These are phyloP conservation scores for Strigamia transsilvanica DNA, from an alignment of 2,888 invertebrate genomes.

Conservation along the genomic window DNA sequence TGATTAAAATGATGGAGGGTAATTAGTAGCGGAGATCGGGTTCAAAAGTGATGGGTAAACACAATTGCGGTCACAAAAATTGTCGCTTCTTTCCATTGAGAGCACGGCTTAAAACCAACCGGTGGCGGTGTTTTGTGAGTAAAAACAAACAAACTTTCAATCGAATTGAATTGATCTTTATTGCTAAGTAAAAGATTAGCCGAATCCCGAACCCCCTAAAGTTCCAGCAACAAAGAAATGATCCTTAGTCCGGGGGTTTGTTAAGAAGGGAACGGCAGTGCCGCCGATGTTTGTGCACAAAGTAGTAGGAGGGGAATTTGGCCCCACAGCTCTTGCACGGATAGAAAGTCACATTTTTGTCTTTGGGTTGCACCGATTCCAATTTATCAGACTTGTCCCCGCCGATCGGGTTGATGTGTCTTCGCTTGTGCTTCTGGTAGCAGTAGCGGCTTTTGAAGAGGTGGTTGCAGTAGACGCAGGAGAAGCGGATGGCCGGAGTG, in stretches of 20 bases:
- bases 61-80: no score
- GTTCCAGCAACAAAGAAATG: no score
- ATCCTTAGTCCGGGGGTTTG: not conserved
- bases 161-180: no score
- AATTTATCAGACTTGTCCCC: not conserved
- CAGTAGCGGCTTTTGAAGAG: conserved; percentile 86
- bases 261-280: conserved; percentile 71
- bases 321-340: conserved; percentile 92
- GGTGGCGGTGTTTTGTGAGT: not conserved
- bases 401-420: conserved; percentile 71
- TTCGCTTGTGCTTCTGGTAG: conserved; percentile 80
- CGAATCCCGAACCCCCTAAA: no score
- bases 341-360: conserved; percentile 87
- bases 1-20: no score
- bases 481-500: conserved; percentile 64
- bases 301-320: conserved; percentile 92
- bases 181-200: no score
- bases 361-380: conserved; percentile 65
- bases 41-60: no score
- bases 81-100: no score
- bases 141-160: not conserved
- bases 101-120: no score
- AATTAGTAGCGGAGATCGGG: no score
- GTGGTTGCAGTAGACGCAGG: conserved; percentile 79
- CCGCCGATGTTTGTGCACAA: conserved; percentile 90